Conservation (phyloP, 2,888 invertebrate genomes). For the Eristalis pertinax region DNA sequence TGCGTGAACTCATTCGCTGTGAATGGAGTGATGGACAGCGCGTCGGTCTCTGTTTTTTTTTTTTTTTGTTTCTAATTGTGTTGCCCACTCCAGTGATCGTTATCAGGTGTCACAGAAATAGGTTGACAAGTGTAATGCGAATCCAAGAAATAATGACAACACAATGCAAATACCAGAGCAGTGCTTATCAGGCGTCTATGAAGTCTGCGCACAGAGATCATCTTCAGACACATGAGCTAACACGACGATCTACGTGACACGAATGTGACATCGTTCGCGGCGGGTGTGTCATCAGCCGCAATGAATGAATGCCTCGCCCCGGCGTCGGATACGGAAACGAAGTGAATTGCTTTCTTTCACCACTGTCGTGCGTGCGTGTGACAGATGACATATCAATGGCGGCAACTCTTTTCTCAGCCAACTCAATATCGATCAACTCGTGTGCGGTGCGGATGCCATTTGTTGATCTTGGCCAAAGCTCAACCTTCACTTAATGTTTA, state of each 20-base stretch:
- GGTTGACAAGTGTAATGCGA: conserved; percentile 1
- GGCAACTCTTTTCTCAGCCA: not conserved
- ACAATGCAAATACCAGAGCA: not conserved
- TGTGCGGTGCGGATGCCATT: not conserved
- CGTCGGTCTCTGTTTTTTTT: not conserved
- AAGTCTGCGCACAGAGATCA: not conserved
- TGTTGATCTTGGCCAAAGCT: not conserved
- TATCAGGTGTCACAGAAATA: conserved; percentile 7
- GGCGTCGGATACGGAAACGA: not conserved
- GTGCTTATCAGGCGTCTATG: not conserved
- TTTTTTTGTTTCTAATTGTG: not conserved
- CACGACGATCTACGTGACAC: not conserved
- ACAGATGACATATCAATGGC: not conserved
- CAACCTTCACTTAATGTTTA: not conserved
- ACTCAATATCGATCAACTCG: not conserved
- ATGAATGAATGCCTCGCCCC: not conserved
- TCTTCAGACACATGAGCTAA: not conserved
- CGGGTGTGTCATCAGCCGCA: not conserved
- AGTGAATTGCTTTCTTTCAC: not conserved
- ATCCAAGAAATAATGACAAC: not conserved
- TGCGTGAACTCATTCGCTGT: not conserved
- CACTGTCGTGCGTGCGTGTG: not conserved
- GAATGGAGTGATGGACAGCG: not conserved
- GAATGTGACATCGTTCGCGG: not conserved
- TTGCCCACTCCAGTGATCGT: not conserved